Percentiles rank a stretch among this genome's conserved stretches.
Conservation (phyloP, 2,113 vertebrate species). For the Merops nubicus region DNA sequence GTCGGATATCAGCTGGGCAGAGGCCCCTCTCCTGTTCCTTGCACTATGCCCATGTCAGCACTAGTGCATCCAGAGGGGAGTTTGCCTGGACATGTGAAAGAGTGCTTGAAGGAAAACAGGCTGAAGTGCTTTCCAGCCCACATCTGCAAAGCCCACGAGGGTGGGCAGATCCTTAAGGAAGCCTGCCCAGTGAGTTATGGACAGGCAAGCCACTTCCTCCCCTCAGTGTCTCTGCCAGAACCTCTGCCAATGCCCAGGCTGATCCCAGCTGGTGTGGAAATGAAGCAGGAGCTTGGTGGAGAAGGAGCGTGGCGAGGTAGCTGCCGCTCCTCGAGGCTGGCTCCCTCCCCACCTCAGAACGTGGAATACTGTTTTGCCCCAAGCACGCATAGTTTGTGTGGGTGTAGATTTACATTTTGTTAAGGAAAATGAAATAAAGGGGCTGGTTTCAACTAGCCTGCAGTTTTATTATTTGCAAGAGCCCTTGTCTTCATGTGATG, state of each 20-base stretch:
- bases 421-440: slow-evolving; percentile 51
- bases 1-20: neutral
- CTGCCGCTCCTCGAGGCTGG: neutral
- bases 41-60: fast-evolving
- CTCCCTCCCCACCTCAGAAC: neutral
- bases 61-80: neutral
- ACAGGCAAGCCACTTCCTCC: neutral
- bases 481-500: slow-evolving; percentile 31
- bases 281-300: neutral
- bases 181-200: neutral
- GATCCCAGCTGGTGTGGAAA: neutral
- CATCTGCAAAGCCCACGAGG: neutral
- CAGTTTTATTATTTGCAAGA: slow-evolving; percentile 64
- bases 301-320: neutral
- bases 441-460: slow-evolving; percentile 66
- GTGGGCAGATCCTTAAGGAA: neutral
- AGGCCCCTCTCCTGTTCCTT: neutral
- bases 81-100: neutral
- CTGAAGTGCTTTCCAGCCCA: neutral
- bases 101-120: neutral
- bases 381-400: slow-evolving; percentile 43
- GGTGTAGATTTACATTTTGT: slow-evolving; percentile 66
- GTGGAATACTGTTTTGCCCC: slow-evolving; percentile 49
- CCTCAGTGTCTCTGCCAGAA: neutral
- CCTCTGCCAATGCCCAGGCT: fast-evolving